These are phyloP conservation scores for Troides oblongomaculatus DNA, from an alignment of 2,888 invertebrate species.

Conservation along the genomic window DNA sequence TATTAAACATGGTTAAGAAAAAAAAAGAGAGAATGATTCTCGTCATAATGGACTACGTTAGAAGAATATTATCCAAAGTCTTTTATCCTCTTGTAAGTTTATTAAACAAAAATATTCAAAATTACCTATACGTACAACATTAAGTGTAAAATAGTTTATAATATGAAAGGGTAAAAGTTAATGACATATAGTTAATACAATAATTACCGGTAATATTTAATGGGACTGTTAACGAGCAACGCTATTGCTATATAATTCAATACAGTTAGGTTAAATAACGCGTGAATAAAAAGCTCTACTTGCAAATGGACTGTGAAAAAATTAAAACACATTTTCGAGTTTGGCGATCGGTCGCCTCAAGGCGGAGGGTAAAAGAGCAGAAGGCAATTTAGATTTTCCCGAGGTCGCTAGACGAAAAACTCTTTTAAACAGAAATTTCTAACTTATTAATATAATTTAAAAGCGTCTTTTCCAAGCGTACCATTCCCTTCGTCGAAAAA, in stretches of 20 bases:
- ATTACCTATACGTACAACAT: too few relatives aligned
- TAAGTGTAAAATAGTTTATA: too few relatives aligned
- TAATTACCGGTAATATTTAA: too few relatives aligned
- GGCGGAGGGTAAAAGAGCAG: conserved; percentile 25
- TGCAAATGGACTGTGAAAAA: conserved; percentile 28
- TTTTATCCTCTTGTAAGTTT: too few relatives aligned
- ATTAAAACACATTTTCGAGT: conserved; percentile 30
- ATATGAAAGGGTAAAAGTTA: too few relatives aligned
- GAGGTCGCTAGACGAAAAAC: conserved; percentile 23
- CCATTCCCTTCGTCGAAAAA: conserved; percentile 10
- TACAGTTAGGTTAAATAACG: conserved; percentile 25
- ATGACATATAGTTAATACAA: too few relatives aligned
- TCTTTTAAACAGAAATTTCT: conserved; percentile 19
- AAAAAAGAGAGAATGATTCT: too few relatives aligned
- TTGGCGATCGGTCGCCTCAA: conserved; percentile 22
- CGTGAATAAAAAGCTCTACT: conserved; percentile 23
- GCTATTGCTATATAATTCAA: conserved; percentile 16
- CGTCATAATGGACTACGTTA: too few relatives aligned
- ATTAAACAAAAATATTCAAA: too few relatives aligned
- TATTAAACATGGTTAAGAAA: too few relatives aligned
- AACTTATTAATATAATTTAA: conserved; percentile 29
- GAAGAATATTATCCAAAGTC: too few relatives aligned
- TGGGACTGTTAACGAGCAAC: not conserved
- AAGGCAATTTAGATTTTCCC: conserved; percentile 28
- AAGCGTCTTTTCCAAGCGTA: conserved; percentile 7